Percentiles rank a stretch among this genome's conserved stretches.
phyloP scores from a whole-genome alignment of 2,888 invertebrate species.

The Macaria liturata region DNA sequence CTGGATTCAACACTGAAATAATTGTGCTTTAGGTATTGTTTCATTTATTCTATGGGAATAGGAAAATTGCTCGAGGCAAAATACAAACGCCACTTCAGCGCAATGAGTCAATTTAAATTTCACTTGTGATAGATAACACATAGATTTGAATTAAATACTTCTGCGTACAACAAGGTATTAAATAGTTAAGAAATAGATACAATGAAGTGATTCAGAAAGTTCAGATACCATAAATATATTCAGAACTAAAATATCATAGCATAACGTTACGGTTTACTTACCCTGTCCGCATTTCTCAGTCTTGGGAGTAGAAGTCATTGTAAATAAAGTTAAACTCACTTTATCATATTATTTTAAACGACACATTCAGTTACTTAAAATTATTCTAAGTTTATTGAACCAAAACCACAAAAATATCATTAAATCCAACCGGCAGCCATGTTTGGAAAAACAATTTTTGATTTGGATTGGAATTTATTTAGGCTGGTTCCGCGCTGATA shows the following conservation, averaged over 20 bases:
- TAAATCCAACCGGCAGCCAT: conserved; percentile 78
- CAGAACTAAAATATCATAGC: conserved; percentile 21
- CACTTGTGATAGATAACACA: too few species aligned
- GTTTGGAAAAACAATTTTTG: conserved; percentile 51
- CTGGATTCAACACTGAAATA: too few species aligned
- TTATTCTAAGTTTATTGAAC: conserved; percentile 45
- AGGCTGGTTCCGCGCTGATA: background rate
- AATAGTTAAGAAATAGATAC: too few species aligned
- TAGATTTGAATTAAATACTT: too few species aligned
- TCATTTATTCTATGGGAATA: too few species aligned
- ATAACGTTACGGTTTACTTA: conserved; percentile 59
- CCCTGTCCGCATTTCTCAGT: conserved; percentile 78
- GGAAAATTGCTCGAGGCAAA: too few species aligned
- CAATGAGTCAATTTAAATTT: too few species aligned
- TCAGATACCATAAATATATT: conserved; percentile 4
- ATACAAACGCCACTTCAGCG: too few species aligned
- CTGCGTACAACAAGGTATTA: too few species aligned
- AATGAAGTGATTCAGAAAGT: background rate
- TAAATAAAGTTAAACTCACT: conserved; percentile 55
- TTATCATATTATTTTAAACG: conserved; percentile 67
- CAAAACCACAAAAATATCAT: conserved; percentile 65
- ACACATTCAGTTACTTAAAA: conserved; percentile 36
- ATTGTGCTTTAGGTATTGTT: too few species aligned
- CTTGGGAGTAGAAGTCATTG: conserved; percentile 80
- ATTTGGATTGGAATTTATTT: background rate